Conservation (phyloP, 2,113 vertebrate genomes). For the Neopipo cinnamomea region DNA sequence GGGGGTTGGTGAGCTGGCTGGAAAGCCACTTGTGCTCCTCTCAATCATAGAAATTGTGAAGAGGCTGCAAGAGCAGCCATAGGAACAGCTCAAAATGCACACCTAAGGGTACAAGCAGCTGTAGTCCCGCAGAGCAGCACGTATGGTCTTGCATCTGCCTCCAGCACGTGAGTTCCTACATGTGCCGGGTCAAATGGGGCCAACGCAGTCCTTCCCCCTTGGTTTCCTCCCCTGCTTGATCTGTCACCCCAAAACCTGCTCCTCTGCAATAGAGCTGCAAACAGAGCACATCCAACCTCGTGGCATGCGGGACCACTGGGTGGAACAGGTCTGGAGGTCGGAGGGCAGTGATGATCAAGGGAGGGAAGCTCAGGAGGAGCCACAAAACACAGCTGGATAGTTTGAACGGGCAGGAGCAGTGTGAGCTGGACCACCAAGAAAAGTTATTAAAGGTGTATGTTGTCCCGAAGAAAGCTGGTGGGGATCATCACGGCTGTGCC, state of each 20-base stretch:
- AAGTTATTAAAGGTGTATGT: background rate
- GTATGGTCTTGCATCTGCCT: background rate
- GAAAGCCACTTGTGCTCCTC: background rate
- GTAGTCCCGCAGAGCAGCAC: background rate
- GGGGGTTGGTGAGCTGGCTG: background rate
- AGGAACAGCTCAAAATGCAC: background rate
- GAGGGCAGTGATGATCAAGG: fast-evolving
- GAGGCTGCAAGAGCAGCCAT: background rate
- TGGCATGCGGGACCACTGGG: fast-evolving
- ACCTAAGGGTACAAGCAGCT: background rate
- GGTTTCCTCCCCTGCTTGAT: fast-evolving
- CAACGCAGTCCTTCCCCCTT: background rate
- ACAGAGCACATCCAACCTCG: fast-evolving
- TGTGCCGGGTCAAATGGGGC: background rate
- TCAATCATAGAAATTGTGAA: background rate
- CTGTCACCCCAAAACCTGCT: background rate
- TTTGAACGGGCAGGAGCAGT: background rate
- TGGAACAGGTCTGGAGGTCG: background rate
- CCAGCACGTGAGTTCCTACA: background rate
- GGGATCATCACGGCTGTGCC: background rate
- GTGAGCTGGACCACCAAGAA: background rate
- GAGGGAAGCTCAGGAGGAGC: background rate
- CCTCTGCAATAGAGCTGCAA: background rate
- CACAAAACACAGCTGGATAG: background rate
- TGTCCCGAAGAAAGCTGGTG: background rate